Conservation (phyloP, 2,113 vertebrate species). For the Acinonyx jubatus region DNA sequence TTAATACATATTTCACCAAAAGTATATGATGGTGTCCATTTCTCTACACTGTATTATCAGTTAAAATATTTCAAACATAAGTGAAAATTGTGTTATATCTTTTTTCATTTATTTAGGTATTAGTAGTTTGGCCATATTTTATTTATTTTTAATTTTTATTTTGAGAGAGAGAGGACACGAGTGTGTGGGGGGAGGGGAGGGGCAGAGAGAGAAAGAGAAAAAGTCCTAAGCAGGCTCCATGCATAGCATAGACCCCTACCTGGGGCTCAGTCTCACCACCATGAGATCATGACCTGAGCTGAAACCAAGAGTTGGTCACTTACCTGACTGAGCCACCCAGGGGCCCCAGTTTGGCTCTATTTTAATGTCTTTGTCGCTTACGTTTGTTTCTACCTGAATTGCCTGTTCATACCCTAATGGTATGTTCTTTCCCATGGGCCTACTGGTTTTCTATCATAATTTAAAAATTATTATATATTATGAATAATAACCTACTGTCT, state of each 20-base stretch:
- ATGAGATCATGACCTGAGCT: too few relatives aligned
- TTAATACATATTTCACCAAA: background rate
- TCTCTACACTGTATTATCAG: background rate
- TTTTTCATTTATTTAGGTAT: background rate
- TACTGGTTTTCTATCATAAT: background rate
- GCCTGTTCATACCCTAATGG: background rate
- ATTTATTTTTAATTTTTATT: background rate
- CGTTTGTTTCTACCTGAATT: background rate
- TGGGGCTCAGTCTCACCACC: too few relatives aligned
- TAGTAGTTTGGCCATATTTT: background rate
- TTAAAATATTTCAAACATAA: background rate
- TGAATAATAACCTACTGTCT: background rate
- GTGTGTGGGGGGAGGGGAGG: too few relatives aligned
- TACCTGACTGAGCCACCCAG: too few relatives aligned
- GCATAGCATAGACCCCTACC: too few relatives aligned
- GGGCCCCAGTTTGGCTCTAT: background rate
- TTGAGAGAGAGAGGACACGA: too few relatives aligned
- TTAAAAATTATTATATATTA: background rate
- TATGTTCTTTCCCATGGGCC: background rate
- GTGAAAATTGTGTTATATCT: background rate
- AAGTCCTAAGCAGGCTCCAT: too few relatives aligned
- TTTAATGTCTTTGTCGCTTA: background rate
- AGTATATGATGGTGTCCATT: background rate
- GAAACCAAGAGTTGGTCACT: too few relatives aligned
- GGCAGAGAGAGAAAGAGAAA: too few relatives aligned